Evolutionary conservation across 2,888 invertebrate species (phyloP), one percentile per base, ranked within the genome.

Genomic region (Caenorhabditis wallacei): DNA sequence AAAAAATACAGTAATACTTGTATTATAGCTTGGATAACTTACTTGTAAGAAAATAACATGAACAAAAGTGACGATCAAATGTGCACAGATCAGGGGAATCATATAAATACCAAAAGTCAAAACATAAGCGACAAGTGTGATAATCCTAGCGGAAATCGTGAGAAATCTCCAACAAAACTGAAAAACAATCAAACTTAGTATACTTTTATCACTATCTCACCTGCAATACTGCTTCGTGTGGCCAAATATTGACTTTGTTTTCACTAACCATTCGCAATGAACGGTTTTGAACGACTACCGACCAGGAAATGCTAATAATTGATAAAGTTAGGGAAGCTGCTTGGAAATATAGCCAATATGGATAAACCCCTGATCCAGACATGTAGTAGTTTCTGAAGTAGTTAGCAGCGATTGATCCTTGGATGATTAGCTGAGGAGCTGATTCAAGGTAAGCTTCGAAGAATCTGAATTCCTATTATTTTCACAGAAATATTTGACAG

Each of bases 401-500:
- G 16, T 82, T 69, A 1, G 82, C 76, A 0, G 86, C 61, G 16
- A 88, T 72, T 8, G 68, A 75, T 10, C 88, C 89, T 82, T 90
- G 90, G 16, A 90, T 82, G 10, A 90, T 63, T 16, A 90, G 61
- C 57, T 90, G 90, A 0, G 89, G 90, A 10, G 88, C 85, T 1
- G 89, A 88, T 80, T 90, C 90, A 16, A 90, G 81, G 54, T 85
- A 88, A 0, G 88, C 88, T 80, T 90, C 87, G 40, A 88, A 80
- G 24, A 80, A 80, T 46, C 84, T 76, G 53, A 13, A 66, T 8
- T 10, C 5, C n/a, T n/a, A n/a, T 11, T 24, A n/a, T 24, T 3
- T 10, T 18, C 10, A n/a, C 16, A 61, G 40, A 13, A 40, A 8
- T 40, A 22, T 22, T 61, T 8, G 7, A 46, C 2, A 63, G 16